These are phyloP conservation scores for Lordiphosa clarofinis DNA, from an alignment of 1,140 invertebrate species.

Conservation along the genomic window DNA sequence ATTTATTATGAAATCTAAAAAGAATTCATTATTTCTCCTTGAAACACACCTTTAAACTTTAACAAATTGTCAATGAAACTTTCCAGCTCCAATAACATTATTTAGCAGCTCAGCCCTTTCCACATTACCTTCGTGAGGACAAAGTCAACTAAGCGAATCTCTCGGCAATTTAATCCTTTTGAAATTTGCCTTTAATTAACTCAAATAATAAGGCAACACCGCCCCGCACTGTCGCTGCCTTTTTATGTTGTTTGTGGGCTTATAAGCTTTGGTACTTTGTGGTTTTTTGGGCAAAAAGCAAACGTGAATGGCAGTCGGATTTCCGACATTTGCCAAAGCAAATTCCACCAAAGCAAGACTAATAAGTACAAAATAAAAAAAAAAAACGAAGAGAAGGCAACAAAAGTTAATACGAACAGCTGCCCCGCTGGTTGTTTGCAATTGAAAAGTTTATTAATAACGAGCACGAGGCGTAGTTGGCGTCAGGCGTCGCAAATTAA, in stretches of 20 bases:
- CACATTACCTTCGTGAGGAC: constrained; percentile 15
- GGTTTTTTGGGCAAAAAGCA: constrained; percentile 24
- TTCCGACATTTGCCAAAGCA: constrained; percentile 57
- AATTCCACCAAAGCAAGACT: constrained; percentile 48
- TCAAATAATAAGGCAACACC: constrained; percentile 58
- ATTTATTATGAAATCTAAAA: too few species aligned
- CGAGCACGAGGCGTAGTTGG: constrained; percentile 31
- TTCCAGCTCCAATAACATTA: constrained; percentile 1
- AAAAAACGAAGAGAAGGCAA: constrained; percentile 3
- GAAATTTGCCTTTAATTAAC: constrained; percentile 70
- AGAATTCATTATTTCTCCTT: too few species aligned
- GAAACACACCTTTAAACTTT: too few species aligned
- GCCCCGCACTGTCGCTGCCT: constrained; percentile 9
- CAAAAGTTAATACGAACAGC: constrained; percentile 66
- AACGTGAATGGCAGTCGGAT: constrained; percentile 43
- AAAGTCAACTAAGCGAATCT: constrained; percentile 52
- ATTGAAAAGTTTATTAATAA: constrained; percentile 77
- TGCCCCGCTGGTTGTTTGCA: constrained; percentile 60
- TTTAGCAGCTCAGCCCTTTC: constrained; percentile 19
- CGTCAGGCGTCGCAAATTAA: constrained; percentile 30
- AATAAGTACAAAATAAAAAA: constrained; percentile 42
- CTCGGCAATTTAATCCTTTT: constrained; percentile 63
- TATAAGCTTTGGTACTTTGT: constrained; percentile 55
- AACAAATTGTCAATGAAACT: too few species aligned
- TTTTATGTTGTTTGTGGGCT: constrained; percentile 57